These are phyloP conservation scores for Calidris pugnax DNA, from an alignment of 2,113 vertebrate genomes.

Conservation along the genomic window DNA sequence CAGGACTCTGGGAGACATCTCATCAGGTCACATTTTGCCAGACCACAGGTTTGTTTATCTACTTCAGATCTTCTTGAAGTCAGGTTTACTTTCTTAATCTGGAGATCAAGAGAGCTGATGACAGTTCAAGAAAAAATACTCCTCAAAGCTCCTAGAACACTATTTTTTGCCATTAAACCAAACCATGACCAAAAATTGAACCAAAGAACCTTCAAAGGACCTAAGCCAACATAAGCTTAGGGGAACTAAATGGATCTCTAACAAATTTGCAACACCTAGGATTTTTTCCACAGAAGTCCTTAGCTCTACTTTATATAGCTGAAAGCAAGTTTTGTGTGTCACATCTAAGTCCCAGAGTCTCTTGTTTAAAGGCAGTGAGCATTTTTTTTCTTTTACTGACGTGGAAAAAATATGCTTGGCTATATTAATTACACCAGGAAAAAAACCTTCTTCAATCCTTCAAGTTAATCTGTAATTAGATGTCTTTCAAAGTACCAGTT, in stretches of 20 bases:
- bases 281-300: not conserved
- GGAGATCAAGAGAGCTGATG: not conserved
- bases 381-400: not conserved
- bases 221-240: not conserved
- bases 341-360: not conserved
- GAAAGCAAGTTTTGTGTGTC: not conserved
- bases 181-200: not conserved
- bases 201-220: not conserved
- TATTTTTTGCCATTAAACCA: not conserved
- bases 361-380: not conserved
- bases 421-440: not conserved
- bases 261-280: not conserved
- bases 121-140: not conserved
- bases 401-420: not conserved
- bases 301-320: not conserved
- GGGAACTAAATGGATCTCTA: not conserved
- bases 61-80: not conserved
- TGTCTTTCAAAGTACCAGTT: not conserved
- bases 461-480: not conserved
- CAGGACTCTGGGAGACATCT: not conserved
- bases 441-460: not conserved
- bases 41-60: not conserved
- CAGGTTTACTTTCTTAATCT: not conserved
- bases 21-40: not conserved
- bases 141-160: not conserved